Evolutionary conservation across 2,888 invertebrate genomes (phyloP).

Genomic region (Seira ritae): DNA sequence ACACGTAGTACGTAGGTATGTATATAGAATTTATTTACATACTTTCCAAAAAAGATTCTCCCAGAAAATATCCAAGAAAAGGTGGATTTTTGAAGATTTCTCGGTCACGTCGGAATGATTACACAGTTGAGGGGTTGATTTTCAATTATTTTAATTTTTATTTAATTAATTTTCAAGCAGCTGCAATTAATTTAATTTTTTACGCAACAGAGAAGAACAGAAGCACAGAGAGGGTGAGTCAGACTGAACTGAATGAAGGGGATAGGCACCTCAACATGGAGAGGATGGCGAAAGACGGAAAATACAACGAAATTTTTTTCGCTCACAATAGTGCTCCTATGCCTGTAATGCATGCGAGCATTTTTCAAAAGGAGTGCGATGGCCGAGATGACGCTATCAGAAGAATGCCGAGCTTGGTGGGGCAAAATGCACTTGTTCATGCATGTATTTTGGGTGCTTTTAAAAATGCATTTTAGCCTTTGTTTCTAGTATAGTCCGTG

Average conservation of each 20-base stretch:
- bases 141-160: neutral
- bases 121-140: neutral
- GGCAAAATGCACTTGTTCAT: neutral
- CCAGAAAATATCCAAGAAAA: conserved; percentile 8
- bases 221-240: conserved; percentile 24
- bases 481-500: no score
- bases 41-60: conserved; percentile 31
- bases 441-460: no score
- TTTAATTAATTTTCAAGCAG: conserved; percentile 22
- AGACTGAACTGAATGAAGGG: conserved; percentile 33
- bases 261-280: conserved; percentile 29
- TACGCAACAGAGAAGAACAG: conserved; percentile 20
- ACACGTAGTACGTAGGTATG: neutral
- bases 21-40: conserved; percentile 29
- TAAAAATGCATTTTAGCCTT: neutral
- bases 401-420: neutral
- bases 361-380: conserved; percentile 20
- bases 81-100: neutral
- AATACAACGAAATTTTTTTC: conserved; percentile 20
- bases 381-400: conserved; percentile 31
- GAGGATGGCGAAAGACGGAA: conserved; percentile 30
- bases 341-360: conserved; percentile 36
- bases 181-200: conserved; percentile 31
- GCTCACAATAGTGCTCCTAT: neutral
- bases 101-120: neutral